A percentile compares a stretch with the other conserved stretches of the same genome.
Evolutionary conservation across 1,140 invertebrate species (phyloP).

Genomic region (Arion vulgaris): DNA sequence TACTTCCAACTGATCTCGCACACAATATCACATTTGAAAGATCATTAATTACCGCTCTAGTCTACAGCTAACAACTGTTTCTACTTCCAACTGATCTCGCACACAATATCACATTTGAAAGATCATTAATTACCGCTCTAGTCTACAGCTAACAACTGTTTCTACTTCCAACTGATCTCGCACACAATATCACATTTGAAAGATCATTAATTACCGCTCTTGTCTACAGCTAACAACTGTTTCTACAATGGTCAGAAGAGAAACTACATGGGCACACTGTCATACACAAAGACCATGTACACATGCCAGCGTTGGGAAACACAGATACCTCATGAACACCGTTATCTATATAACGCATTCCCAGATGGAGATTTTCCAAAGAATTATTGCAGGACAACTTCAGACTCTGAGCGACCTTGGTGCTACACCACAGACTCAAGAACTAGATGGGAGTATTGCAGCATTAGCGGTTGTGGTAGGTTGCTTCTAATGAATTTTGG

Average conservation of each 20-base stretch:
- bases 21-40: too few species aligned
- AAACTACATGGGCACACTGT: slow-evolving; percentile 60
- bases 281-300: slow-evolving; percentile 53
- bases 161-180: too few species aligned
- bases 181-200: too few species aligned
- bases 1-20: too few species aligned
- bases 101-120: too few species aligned
- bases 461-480: slow-evolving; percentile 66
- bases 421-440: slow-evolving; percentile 91
- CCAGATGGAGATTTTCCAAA: slow-evolving; percentile 75
- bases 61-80: too few species aligned
- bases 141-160: too few species aligned
- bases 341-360: slow-evolving; percentile 73
- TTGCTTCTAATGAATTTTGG: slow-evolving; percentile 12
- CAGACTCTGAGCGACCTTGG: slow-evolving; percentile 92
- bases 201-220: too few species aligned
- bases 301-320: slow-evolving; percentile 90
- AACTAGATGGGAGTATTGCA: slow-evolving; percentile 65
- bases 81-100: too few species aligned
- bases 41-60: too few species aligned
- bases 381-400: slow-evolving; percentile 95
- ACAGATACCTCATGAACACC: slow-evolving; percentile 88
- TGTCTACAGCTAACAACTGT: slow-evolving; percentile 58
- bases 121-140: too few species aligned
- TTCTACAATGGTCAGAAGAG: slow-evolving; percentile 65